phyloP scores from a whole-genome alignment of 92 coral and sea anemone genomes.

The Phenganax marumi region DNA sequence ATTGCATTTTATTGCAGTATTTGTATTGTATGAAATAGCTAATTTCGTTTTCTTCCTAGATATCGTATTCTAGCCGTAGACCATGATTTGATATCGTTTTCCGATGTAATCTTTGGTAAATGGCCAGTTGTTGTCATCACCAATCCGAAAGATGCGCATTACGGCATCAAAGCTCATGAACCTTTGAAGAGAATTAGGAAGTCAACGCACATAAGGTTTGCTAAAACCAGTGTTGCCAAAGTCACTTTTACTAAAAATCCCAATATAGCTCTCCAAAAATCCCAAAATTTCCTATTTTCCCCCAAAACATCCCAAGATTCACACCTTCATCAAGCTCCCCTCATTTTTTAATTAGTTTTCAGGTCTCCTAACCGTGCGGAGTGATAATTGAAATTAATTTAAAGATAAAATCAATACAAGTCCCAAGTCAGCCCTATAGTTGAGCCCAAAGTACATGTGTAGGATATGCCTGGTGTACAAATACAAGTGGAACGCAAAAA shows the following conservation, averaged over 20 bases:
- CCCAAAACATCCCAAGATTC: too few relatives aligned
- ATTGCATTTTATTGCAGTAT: neutral
- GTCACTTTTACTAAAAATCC: neutral
- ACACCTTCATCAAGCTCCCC: too few relatives aligned
- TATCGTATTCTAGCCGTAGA: constrained; percentile 82
- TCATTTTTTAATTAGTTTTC: too few relatives aligned
- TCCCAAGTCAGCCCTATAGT: too few relatives aligned
- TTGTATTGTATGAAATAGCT: neutral
- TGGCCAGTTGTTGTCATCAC: constrained; percentile 93
- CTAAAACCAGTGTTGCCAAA: neutral
- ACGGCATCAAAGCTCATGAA: constrained; percentile 79
- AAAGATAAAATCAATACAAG: too few relatives aligned
- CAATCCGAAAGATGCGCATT: constrained; percentile 94
- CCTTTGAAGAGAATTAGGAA: constrained; percentile 80
- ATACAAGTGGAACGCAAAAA: too few relatives aligned
- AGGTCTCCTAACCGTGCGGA: too few relatives aligned
- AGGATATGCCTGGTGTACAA: too few relatives aligned
- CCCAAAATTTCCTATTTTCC: neutral
- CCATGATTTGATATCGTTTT: constrained; percentile 88
- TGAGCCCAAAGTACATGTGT: too few relatives aligned
- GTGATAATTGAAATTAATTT: too few relatives aligned
- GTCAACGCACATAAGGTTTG: constrained; percentile 85
- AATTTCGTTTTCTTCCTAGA: constrained; percentile 37
- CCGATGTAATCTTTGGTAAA: constrained; percentile 70
- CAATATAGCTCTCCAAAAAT: too few relatives aligned